Evolutionary conservation across 2,797 vertebrate species (phyloP), one percentile per base, ranked within the genome.

Genomic region (Halcyon chelicuti): DNA sequence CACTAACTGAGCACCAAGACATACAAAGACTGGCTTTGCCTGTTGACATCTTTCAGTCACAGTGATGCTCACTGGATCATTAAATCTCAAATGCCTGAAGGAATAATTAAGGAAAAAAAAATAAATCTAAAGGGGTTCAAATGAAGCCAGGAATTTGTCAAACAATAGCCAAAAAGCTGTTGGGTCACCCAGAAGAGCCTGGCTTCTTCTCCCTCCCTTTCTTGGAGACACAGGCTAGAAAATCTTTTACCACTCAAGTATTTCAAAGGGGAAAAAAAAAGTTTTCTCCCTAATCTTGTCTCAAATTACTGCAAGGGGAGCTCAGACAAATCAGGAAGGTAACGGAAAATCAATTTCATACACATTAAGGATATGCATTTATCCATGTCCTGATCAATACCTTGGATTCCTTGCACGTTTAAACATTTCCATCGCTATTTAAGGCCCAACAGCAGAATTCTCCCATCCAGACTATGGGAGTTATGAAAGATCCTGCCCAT

Each of bases 361-460:
- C 18, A 37, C 76, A 65, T 29, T 86, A 89, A 60, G 85, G 55
- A 66, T 18, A 58, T 12, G 25, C 74, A 85, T 92, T 90, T 92
- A 88, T 54, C 73, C 82, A 54, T 2, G 18, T 46, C 57, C 82
- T 67, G 85, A 86, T 81, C 71, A 10, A 70, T 90, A 86, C 21
- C 60, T 26, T 1, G 1, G 44, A 52, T 86, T 63, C 46, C 61
- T 77, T 12, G 31, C 66, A 72, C 2, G 0, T 77, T 72, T 66
- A 44, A 78, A 63, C 68, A 10, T 16, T 79, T 58, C 37, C 51
- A 68, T 15, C 4, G 4, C 66, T 42, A n/a, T 57, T 71, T n/a
- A 3, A 87, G 85, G 26, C 47, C 57, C 35, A 72, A 12, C 20
- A 78, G 57, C 74, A 68, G 25, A 78, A 46, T 35, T 72, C 80